These are phyloP conservation scores for Hozukius guyotensis DNA, from an alignment of 2,797 vertebrate genomes.

Conservation along the genomic window DNA sequence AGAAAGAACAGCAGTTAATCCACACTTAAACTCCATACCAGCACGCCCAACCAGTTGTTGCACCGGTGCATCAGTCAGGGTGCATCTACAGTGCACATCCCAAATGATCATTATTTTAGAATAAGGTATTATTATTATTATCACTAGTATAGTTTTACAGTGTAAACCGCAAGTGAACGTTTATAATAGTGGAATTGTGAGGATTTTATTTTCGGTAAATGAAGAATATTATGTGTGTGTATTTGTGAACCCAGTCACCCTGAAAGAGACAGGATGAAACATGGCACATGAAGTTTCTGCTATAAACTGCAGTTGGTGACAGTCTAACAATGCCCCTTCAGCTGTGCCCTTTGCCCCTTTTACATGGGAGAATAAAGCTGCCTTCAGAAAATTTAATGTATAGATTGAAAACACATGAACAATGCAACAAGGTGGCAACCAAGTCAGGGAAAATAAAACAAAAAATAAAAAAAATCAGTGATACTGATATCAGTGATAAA, in stretches of 20 bases:
- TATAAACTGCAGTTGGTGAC: conserved; percentile 56
- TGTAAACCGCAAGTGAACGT: not conserved
- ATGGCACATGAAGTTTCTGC: conserved; percentile 34
- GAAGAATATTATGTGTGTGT: not conserved
- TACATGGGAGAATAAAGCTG: conserved; percentile 14
- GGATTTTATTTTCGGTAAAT: not conserved
- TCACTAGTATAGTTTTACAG: not conserved
- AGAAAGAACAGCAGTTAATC: not conserved
- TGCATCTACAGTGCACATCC: not conserved
- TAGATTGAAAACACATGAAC: not conserved
- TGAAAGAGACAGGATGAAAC: conserved; percentile 53
- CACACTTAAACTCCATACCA: not conserved
- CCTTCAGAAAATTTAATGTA: not conserved
- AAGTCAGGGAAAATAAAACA: not conserved
- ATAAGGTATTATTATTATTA: not conserved
- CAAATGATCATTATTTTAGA: not conserved
- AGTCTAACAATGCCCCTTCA: conserved; percentile 59
- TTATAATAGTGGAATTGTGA: not conserved
- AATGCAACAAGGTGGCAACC: not conserved
- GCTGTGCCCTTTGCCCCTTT: conserved; percentile 52
- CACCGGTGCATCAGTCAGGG: not conserved
- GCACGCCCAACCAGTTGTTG: not conserved
- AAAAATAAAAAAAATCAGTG: too few species aligned
- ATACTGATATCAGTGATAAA: too few species aligned
- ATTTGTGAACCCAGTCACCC: conserved; percentile 58